A percentile compares a stretch with the other conserved stretches of the same genome.
Conservation (phyloP, 2,797 vertebrate genomes). For the Acanthiza pusilla region DNA sequence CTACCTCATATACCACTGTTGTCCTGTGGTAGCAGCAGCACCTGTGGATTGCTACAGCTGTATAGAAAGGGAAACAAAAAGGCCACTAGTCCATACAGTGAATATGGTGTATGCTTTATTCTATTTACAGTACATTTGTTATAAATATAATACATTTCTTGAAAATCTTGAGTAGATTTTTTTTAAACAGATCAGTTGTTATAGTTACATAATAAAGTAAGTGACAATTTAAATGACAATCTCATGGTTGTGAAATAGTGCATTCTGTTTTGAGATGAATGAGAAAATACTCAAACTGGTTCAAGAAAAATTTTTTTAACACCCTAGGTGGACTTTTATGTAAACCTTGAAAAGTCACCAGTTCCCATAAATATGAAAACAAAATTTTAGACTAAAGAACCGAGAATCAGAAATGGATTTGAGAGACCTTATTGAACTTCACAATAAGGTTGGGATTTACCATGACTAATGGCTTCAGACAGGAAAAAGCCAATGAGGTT, state of each 20-base stretch:
- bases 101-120: slow-evolving; percentile 90
- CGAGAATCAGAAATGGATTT: slow-evolving; percentile 28
- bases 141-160: slow-evolving; percentile 99
- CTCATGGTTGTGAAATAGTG: slow-evolving; percentile 76
- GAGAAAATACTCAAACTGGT: slow-evolving; percentile 58
- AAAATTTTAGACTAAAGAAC: slow-evolving; percentile 47
- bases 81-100: slow-evolving; percentile 65
- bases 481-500: slow-evolving; percentile 38
- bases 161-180: slow-evolving; percentile 87
- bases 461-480: slow-evolving; percentile 67
- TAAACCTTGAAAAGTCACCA: slow-evolving; percentile 45
- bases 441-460: slow-evolving; percentile 67
- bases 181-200: slow-evolving; percentile 82
- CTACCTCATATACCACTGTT: accelerated
- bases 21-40: background rate
- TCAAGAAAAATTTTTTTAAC: slow-evolving; percentile 63
- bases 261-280: slow-evolving; percentile 75
- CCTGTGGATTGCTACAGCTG: background rate
- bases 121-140: slow-evolving; percentile 97
- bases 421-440: slow-evolving; percentile 61
- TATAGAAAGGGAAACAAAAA: background rate
- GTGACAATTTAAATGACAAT: slow-evolving; percentile 75
- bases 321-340: slow-evolving; percentile 31
- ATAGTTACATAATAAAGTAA: slow-evolving; percentile 79
- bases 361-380: slow-evolving; percentile 50